Evolutionary conservation across 2,888 invertebrate species (phyloP).

Genomic region (Linnaemya vulpina): DNA sequence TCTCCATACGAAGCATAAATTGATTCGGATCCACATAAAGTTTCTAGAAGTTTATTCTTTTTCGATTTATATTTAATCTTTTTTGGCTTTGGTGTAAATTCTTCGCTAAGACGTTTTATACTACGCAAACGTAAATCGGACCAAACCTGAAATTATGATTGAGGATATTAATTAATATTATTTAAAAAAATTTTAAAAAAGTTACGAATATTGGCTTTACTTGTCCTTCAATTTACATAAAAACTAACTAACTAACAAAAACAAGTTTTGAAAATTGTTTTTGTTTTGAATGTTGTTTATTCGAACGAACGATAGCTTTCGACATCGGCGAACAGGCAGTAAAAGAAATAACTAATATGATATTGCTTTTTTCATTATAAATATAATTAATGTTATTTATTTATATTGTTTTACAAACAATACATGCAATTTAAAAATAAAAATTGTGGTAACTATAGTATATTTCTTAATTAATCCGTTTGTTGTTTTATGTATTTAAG

Average conservation of each 20-base stretch:
- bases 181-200: neutral
- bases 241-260: too few species aligned
- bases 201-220: neutral
- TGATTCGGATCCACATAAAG: constrained; percentile 38
- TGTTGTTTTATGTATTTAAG: constrained; percentile 1
- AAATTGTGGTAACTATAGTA: neutral
- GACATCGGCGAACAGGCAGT: too few species aligned
- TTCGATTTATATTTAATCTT: constrained; percentile 53
- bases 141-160: constrained; percentile 62
- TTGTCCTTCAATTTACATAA: neutral
- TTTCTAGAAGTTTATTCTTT: constrained; percentile 44
- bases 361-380: neutral
- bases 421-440: constrained; percentile 11
- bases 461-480: neutral
- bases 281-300: too few species aligned
- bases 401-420: constrained; percentile 22
- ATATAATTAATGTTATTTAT: neutral
- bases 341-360: neutral
- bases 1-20: constrained; percentile 55
- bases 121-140: constrained; percentile 63
- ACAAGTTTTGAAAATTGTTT: too few species aligned
- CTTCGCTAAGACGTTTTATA: constrained; percentile 49
- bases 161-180: neutral
- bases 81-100: constrained; percentile 31
- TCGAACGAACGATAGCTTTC: too few species aligned